A percentile compares a stretch with the other conserved stretches of the same genome.
These are phyloP conservation scores for Dione vanillae DNA, from an alignment of 2,888 invertebrate species.

Conservation along the genomic window DNA sequence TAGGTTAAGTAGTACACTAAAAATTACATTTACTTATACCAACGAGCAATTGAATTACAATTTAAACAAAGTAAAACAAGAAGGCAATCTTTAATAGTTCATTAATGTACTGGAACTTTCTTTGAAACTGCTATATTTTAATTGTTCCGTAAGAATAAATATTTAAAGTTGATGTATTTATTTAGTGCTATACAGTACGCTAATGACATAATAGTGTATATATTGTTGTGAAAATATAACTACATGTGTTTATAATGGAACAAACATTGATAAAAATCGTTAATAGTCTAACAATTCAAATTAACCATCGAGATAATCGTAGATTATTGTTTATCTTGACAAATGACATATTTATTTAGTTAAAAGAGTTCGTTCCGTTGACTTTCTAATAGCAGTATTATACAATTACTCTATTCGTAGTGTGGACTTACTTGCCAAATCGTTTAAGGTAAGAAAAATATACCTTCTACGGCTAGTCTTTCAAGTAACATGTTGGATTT, in stretches of 20 bases:
- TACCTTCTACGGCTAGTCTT: too few species aligned
- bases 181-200: not conserved
- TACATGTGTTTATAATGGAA: not conserved
- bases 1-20: not conserved
- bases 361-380: too few species aligned
- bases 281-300: not conserved
- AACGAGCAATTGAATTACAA: not conserved
- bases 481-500: too few species aligned
- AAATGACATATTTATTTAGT: not conserved
- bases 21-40: not conserved
- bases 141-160: not conserved
- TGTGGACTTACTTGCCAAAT: too few species aligned
- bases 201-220: not conserved
- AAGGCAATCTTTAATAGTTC: slow-evolving; percentile 10
- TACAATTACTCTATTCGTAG: too few species aligned
- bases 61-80: not conserved
- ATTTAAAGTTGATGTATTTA: not conserved
- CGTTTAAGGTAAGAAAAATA: too few species aligned
- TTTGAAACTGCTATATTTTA: not conserved
- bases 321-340: not conserved
- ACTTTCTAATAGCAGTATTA: too few species aligned
- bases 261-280: not conserved
- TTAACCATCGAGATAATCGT: not conserved
- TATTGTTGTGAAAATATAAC: not conserved
- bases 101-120: slow-evolving; percentile 6